Conservation (phyloP, 2,113 vertebrate species). For the Elephas maximus region DNA sequence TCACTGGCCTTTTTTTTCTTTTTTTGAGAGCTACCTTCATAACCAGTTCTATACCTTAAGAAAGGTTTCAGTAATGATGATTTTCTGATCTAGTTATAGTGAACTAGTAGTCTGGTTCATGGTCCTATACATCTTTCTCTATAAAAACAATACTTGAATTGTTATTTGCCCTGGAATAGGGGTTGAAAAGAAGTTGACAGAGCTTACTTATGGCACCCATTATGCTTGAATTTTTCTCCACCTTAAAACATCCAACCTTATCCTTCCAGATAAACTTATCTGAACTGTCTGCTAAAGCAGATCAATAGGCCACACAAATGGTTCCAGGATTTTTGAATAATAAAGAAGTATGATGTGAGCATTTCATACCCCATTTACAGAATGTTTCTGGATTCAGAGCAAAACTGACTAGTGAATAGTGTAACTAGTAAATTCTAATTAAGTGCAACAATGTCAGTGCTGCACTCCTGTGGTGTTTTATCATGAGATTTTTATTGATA, state of each 20-base stretch:
- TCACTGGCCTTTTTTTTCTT: not conserved
- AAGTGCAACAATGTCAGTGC: not conserved
- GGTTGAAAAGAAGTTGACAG: conserved; percentile 23
- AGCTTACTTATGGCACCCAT: not conserved
- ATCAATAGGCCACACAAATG: not conserved
- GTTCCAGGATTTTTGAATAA: not conserved
- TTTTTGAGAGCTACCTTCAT: not conserved
- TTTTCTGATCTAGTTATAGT: conserved; percentile 5
- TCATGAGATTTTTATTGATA: conserved; percentile 9
- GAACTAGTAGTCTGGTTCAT: not conserved
- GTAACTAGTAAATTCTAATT: conserved; percentile 11
- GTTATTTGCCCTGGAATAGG: not conserved
- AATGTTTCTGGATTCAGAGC: conserved; percentile 49
- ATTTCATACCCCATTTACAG: conserved; percentile 16
- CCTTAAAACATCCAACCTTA: not conserved
- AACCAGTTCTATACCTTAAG: not conserved
- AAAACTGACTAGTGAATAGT: not conserved
- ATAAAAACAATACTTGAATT: not conserved
- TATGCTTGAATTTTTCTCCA: not conserved
- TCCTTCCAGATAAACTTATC: not conserved
- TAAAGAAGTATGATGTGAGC: not conserved
- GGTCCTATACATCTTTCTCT: not conserved
- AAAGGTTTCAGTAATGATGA: not conserved
- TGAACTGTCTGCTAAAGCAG: not conserved
- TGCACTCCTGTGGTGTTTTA: not conserved